Evolutionary conservation across 2,888 invertebrate genomes (phyloP).

Genomic region (Cremastinae sp.): DNA sequence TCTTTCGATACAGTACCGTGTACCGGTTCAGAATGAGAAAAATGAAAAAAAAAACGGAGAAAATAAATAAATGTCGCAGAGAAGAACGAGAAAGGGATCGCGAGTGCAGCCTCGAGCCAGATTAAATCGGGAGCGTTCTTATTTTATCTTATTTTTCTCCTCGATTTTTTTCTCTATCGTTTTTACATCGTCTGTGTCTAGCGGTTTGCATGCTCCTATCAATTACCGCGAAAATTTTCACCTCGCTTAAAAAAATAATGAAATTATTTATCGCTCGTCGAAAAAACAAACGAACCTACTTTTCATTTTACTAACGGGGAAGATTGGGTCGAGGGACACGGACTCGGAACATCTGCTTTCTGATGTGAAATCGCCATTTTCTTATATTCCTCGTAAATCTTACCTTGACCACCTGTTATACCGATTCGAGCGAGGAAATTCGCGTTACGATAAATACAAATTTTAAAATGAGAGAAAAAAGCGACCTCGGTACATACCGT

Average conservation of each 20-base stretch:
- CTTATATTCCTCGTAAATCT: conserved; percentile 17
- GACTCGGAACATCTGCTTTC: conserved; percentile 28
- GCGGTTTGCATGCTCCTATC: conserved; percentile 24
- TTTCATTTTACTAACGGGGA: not conserved
- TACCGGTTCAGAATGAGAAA: conserved; percentile 29
- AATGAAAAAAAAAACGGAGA: not conserved
- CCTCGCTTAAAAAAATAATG: not conserved
- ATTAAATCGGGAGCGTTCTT: conserved; percentile 41
- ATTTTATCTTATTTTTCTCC: conserved; percentile 11
- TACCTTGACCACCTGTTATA: conserved; percentile 16
- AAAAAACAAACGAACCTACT: conserved; percentile 11
- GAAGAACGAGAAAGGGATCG: conserved; percentile 50
- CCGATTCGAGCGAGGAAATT: conserved; percentile 28
- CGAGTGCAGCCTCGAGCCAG: conserved; percentile 55
- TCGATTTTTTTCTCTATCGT: conserved; percentile 28
- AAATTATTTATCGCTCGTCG: not conserved
- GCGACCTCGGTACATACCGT: no score
- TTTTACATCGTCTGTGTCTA: conserved; percentile 24
- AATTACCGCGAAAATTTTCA: conserved; percentile 14
- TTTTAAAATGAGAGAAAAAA: not conserved
- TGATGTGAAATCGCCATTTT: conserved; percentile 12
- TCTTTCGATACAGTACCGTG: conserved; percentile 13
- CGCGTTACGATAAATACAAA: conserved; percentile 1
- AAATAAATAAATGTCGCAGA: conserved; percentile 20
- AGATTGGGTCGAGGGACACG: not conserved